Conservation (phyloP, 2,888 invertebrate genomes). For the Caenorhabditis sp. region DNA sequence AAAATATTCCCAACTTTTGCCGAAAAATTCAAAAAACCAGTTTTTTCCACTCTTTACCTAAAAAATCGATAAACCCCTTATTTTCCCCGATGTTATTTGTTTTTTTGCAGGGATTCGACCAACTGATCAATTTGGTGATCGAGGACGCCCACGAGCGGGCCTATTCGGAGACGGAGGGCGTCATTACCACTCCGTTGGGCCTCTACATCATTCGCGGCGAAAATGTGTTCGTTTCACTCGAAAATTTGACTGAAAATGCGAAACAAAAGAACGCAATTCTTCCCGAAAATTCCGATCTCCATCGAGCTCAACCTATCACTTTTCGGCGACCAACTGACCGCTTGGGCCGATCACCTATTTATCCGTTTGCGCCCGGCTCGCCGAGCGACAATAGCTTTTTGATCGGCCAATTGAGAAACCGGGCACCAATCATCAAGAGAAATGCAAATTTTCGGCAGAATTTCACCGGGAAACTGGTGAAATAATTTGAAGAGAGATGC, state of each 20-base stretch:
- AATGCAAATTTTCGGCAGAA: too few species aligned
- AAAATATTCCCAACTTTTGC: not conserved
- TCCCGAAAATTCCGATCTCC: not conserved
- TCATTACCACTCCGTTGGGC: slow-evolving; percentile 95
- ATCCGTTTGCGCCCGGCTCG: too few species aligned
- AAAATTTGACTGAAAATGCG: not conserved
- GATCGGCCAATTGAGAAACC: too few species aligned
- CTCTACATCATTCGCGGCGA: slow-evolving; percentile 98
- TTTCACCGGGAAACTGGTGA: too few species aligned
- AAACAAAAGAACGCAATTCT: not conserved
- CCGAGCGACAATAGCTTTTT: too few species aligned
- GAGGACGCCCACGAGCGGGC: slow-evolving; percentile 98
- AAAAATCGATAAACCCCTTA: not conserved
- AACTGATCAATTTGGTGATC: slow-evolving; percentile 97
- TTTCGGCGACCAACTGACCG: too few species aligned
- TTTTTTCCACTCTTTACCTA: not conserved
- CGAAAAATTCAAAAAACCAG: not conserved
- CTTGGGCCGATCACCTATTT: too few species aligned
- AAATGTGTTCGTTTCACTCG: slow-evolving; percentile 87
- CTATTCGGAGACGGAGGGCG: slow-evolving; percentile 88
- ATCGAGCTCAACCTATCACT: too few species aligned
- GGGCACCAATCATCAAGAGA: too few species aligned
- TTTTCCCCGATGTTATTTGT: not conserved
- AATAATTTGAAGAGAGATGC: too few species aligned
- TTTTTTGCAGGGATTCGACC: slow-evolving; percentile 88